Evolutionary conservation across 2,888 invertebrate genomes (phyloP).

Genomic region (Parnassius mnemosyne): DNA sequence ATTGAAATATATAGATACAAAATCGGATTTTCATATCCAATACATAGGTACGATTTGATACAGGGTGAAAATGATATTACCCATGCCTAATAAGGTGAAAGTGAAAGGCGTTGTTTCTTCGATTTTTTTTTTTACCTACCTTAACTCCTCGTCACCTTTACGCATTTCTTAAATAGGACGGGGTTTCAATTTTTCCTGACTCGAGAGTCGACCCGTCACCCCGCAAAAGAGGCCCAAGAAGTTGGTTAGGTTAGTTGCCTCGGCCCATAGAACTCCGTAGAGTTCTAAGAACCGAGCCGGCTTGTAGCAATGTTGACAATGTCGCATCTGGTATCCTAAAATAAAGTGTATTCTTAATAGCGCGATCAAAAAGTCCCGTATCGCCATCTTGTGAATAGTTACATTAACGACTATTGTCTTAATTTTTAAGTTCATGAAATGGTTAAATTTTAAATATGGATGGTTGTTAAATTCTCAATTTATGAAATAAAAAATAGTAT

Average conservation of each 20-base stretch:
- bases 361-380: conserved; percentile 1
- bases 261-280: conserved; percentile 82
- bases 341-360: conserved; percentile 4
- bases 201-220: conserved; percentile 70
- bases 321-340: neutral
- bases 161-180: conserved; percentile 36
- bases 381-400: conserved; percentile 17
- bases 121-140: conserved; percentile 14
- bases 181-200: conserved; percentile 76
- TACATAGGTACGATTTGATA: too few relatives aligned
- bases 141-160: neutral
- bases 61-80: too few relatives aligned
- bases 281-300: conserved; percentile 89
- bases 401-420: neutral
- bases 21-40: too few relatives aligned
- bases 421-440: too few relatives aligned
- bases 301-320: conserved; percentile 82
- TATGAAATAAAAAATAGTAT: too few relatives aligned
- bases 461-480: too few relatives aligned
- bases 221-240: conserved; percentile 77
- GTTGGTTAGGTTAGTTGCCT: conserved; percentile 77
- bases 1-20: too few relatives aligned
- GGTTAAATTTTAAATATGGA: too few relatives aligned
- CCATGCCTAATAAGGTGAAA: too few relatives aligned
- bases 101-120: too few relatives aligned